A percentile compares a stretch with the other conserved stretches of the same genome.
These are phyloP conservation scores for Eulemur rubriventer DNA, from an alignment of 2,797 vertebrate genomes.

Conservation along the genomic window DNA sequence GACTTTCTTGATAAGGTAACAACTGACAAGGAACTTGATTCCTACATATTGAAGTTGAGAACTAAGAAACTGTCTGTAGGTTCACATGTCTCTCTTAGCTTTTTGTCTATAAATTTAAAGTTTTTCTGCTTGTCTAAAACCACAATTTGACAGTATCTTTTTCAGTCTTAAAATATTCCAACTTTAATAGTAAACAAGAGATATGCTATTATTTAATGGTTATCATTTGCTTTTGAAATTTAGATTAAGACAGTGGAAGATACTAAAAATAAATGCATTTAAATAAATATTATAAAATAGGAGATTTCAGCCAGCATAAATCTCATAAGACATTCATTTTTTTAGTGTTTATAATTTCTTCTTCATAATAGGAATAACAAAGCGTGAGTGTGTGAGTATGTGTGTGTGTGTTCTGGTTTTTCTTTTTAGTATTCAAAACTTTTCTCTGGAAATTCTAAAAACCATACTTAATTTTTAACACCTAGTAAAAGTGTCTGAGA, in stretches of 20 bases:
- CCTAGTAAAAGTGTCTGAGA: slow-evolving; percentile 14
- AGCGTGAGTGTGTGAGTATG: not conserved
- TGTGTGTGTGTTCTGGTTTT: not conserved
- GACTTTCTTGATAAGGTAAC: not conserved
- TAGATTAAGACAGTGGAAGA: not conserved
- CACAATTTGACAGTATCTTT: not conserved
- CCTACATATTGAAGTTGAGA: rapidly evolving
- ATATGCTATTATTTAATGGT: not conserved
- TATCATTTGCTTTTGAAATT: not conserved
- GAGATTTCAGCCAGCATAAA: not conserved
- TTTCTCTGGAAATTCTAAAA: slow-evolving; percentile 10
- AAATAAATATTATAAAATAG: not conserved
- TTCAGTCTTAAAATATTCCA: not conserved
- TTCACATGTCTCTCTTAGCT: not conserved
- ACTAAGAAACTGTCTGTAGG: not conserved
- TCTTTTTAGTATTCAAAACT: not conserved
- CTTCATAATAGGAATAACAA: not conserved
- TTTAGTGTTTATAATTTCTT: not conserved
- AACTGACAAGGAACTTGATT: not conserved
- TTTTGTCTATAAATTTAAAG: not conserved
- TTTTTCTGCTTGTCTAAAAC: not conserved
- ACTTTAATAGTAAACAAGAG: not conserved
- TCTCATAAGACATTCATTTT: not conserved
- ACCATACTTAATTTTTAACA: slow-evolving; percentile 19
- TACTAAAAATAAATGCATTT: not conserved